These are phyloP conservation scores for Drosophila auraria DNA, from an alignment of 1,140 invertebrate species.

Conservation along the genomic window DNA sequence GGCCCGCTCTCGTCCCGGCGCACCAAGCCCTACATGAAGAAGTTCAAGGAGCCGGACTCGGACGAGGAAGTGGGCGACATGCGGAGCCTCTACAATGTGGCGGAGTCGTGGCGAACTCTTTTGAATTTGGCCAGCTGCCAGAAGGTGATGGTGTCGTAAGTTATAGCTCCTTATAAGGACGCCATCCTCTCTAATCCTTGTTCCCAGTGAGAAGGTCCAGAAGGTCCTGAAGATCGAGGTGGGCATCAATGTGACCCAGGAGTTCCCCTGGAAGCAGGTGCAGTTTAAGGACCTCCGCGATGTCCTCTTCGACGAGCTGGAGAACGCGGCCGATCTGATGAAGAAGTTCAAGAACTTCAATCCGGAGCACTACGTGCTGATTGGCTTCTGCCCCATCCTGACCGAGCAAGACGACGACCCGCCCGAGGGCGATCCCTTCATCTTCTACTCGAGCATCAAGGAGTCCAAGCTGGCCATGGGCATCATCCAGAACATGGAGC, in stretches of 20 bases:
- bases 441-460: constrained; percentile 86
- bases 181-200: background rate
- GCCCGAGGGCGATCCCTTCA: constrained; percentile 87
- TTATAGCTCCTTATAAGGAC: background rate
- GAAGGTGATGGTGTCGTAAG: constrained; percentile 75
- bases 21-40: constrained; percentile 55
- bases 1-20: background rate
- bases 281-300: constrained; percentile 88
- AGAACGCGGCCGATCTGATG: constrained; percentile 85
- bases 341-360: constrained; percentile 86
- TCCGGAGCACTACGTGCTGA: constrained; percentile 87
- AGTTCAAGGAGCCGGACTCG: constrained; percentile 61
- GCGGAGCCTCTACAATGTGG: constrained; percentile 56
- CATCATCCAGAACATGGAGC: constrained; percentile 86
- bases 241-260: constrained; percentile 88
- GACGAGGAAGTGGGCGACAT: constrained; percentile 60
- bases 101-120: constrained; percentile 72
- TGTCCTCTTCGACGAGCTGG: constrained; percentile 85
- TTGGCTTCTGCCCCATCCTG: constrained; percentile 89
- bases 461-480: constrained; percentile 86
- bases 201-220: constrained; percentile 69
- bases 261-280: constrained; percentile 90
- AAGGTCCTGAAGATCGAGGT: constrained; percentile 86
- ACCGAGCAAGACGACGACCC: constrained; percentile 88
- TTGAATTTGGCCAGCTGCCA: constrained; percentile 62